Base-by-base conservation (phyloP, 2,113 vertebrate genomes). In the Orientallactaga bullata region DNA sequence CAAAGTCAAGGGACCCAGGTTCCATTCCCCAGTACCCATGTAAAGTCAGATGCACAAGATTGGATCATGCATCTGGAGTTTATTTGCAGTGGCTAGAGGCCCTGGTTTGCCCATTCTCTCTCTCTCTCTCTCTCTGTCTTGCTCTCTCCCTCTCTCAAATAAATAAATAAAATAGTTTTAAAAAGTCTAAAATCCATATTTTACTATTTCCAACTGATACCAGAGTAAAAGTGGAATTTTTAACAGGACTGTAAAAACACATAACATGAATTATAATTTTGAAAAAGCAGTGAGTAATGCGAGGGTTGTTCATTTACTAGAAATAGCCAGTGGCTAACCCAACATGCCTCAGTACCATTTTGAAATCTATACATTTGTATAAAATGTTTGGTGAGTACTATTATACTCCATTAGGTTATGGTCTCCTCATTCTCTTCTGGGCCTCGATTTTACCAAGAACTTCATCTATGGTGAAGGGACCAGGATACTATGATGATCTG, bases 131-230 rank as follows among this genome's bases (percentile, higher is more conserved):
- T 6, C 42, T 47, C 42, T 47, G 5, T 47, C 42, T 47, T 47
- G 42, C 42, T 47, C 42, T 47, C 42, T 47, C 42, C 42, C 42
- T 47, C 42, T 47, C 42, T 8, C 8, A 5, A 47, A 8, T 47
- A 47, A 47, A 47, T 47, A 47, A 47, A 47, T 47, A 47, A 47
- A 47, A 47, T 47, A 47, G 5, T 47, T 47, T 47, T 47, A 28
- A 90, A 91, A 93, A 72, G 35, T 35, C 30, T 74, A 71, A 88
- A 93, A 83, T 4, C 32, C 58, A 11, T 66, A 37, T 85, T 87
- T 90, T 47, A 77, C 51, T 37, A 39, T 42, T 95, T 90, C 12
- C n/a, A 76, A 61, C 18, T 88, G 13, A 3, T 90, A 84, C 77
- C 61, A 88, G 69, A 8, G 74, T 85, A 61, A 85, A 63, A 28